Conservation (phyloP, 2,797 vertebrate genomes). For the Cephalopachus bancanus region DNA sequence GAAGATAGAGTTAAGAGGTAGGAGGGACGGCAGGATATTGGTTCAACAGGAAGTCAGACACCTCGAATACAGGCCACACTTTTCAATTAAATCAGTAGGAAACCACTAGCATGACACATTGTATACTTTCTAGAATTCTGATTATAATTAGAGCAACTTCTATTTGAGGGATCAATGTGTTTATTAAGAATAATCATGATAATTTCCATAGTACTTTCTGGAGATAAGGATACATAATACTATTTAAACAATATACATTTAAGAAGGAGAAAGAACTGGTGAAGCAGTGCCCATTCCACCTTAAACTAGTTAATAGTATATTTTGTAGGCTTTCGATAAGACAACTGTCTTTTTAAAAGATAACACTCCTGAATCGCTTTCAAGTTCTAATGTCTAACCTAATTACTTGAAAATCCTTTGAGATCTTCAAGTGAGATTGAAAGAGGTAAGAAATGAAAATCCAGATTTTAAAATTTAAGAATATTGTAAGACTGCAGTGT, state of each 20-base stretch:
- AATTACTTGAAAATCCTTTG: background rate
- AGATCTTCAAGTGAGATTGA: background rate
- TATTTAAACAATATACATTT: background rate
- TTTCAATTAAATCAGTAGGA: background rate
- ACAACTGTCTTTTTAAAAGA: background rate
- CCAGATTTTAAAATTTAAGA: background rate
- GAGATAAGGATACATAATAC: background rate
- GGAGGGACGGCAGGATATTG: background rate
- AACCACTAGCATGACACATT: background rate
- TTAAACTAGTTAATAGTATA: background rate
- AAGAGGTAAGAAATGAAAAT: conserved; percentile 52
- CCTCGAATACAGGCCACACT: background rate
- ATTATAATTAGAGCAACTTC: background rate
- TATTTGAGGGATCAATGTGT: background rate
- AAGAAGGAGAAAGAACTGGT: background rate
- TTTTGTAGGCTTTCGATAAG: background rate
- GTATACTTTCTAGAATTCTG: background rate
- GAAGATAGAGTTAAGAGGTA: background rate
- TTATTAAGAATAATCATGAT: conserved; percentile 30
- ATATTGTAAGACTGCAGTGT: background rate
- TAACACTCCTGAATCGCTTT: background rate
- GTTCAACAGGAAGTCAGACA: background rate
- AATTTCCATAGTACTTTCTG: background rate
- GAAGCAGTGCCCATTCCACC: background rate
- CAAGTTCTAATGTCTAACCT: background rate